Evolutionary conservation across 2,113 vertebrate genomes (phyloP).

Genomic region (Ceyx melanurus): DNA sequence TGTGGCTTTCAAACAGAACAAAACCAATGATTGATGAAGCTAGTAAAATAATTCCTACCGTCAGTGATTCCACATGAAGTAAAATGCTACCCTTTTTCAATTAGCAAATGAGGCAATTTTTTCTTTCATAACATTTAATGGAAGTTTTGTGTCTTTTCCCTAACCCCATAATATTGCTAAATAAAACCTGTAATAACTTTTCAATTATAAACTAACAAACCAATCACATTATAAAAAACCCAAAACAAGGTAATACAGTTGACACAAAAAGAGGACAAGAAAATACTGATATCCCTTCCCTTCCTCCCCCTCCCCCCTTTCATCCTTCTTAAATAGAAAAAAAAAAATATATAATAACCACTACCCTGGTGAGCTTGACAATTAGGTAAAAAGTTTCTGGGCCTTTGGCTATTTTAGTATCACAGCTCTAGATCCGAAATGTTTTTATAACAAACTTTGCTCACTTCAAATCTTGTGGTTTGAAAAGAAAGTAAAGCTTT

Average conservation of each 20-base stretch:
- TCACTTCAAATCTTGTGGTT: slow-evolving; percentile 64
- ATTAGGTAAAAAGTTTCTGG: slow-evolving; percentile 64
- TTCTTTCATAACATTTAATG: slow-evolving; percentile 75
- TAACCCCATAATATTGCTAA: slow-evolving; percentile 71
- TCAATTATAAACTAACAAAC: slow-evolving; percentile 76
- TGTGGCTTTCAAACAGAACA: slow-evolving; percentile 26
- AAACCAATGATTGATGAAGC: slow-evolving; percentile 44
- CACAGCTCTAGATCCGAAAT: slow-evolving; percentile 70
- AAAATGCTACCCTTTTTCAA: slow-evolving; percentile 62
- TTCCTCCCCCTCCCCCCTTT: not conserved
- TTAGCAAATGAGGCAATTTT: slow-evolving; percentile 76
- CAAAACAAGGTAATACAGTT: slow-evolving; percentile 69
- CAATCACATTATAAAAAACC: slow-evolving; percentile 70
- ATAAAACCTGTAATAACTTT: slow-evolving; percentile 77
- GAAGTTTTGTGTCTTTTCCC: slow-evolving; percentile 68
- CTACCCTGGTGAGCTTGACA: slow-evolving; percentile 64
- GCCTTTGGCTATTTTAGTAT: slow-evolving; percentile 76
- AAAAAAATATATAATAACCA: slow-evolving; percentile 58
- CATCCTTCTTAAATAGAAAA: slow-evolving; percentile 62
- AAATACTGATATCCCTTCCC: slow-evolving; percentile 33
- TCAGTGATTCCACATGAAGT: slow-evolving; percentile 54
- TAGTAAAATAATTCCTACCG: slow-evolving; percentile 50
- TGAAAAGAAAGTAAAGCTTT: slow-evolving; percentile 77
- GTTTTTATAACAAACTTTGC: slow-evolving; percentile 69
- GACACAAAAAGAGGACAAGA: slow-evolving; percentile 78